A percentile compares a stretch with the other conserved stretches of the same genome.
Conservation (phyloP, 2,888 invertebrate species). For the Dermolepida albohirtum region DNA sequence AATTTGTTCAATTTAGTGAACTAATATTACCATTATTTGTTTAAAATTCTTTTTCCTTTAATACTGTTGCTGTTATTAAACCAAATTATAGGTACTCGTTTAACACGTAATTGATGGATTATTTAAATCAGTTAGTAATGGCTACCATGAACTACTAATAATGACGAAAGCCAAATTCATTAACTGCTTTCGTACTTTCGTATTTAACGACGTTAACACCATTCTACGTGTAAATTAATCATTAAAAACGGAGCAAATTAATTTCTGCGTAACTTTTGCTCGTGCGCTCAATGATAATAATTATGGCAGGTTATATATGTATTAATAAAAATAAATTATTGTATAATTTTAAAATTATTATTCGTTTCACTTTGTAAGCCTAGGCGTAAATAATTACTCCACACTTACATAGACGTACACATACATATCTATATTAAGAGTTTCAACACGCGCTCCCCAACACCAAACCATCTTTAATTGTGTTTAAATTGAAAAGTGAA, state of each 20-base stretch:
- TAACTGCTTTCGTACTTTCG: too few relatives aligned
- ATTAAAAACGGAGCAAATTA: slow-evolving; percentile 3
- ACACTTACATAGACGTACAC: not conserved
- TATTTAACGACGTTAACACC: too few relatives aligned
- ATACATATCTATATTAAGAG: not conserved
- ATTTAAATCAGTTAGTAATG: too few relatives aligned
- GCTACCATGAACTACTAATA: too few relatives aligned
- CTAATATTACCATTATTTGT: too few relatives aligned
- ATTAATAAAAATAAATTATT: slow-evolving; percentile 19
- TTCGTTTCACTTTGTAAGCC: slow-evolving; percentile 17
- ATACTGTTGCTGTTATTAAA: too few relatives aligned
- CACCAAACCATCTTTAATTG: slow-evolving; percentile 16
- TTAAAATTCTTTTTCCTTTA: too few relatives aligned
- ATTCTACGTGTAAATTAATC: not conserved
- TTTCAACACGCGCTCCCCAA: slow-evolving; percentile 11
- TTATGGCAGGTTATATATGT: not conserved
- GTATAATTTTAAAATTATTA: slow-evolving; percentile 29
- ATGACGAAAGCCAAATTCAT: too few relatives aligned
- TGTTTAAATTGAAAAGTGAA: slow-evolving; percentile 24
- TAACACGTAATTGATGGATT: too few relatives aligned
- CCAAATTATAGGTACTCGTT: too few relatives aligned
- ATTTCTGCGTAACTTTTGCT: too few relatives aligned
- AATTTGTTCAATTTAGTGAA: too few relatives aligned
- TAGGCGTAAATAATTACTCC: slow-evolving; percentile 22
- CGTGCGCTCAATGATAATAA: slow-evolving; percentile 7